These are phyloP conservation scores for Eupeodes latifasciatus DNA, from an alignment of 2,888 invertebrate species.

Conservation along the genomic window DNA sequence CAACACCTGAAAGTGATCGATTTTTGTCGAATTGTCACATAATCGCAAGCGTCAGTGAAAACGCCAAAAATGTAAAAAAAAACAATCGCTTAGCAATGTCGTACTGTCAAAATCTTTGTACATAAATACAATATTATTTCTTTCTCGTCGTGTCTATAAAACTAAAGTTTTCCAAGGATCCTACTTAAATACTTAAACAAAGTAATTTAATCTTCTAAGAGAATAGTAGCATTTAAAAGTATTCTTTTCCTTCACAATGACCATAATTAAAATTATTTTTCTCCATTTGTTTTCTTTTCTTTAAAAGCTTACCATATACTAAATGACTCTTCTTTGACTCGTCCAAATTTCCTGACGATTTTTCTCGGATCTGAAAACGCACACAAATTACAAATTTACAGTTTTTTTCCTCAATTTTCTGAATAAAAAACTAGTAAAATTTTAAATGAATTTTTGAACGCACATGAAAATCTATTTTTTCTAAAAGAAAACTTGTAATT, in stretches of 20 bases:
- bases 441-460: slow-evolving; percentile 45
- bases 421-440: slow-evolving; percentile 70
- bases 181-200: neutral
- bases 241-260: slow-evolving; percentile 44
- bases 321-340: slow-evolving; percentile 84
- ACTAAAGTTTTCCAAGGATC: slow-evolving; percentile 5
- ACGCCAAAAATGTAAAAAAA: neutral
- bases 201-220: slow-evolving; percentile 8
- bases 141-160: slow-evolving; percentile 19
- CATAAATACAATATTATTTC: slow-evolving; percentile 55
- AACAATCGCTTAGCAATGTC: neutral
- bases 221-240: slow-evolving; percentile 71
- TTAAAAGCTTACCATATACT: slow-evolving; percentile 77
- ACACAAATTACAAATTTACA: slow-evolving; percentile 67
- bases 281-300: slow-evolving; percentile 64
- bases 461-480: slow-evolving; percentile 50
- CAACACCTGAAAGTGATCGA: neutral
- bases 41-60: neutral
- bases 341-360: slow-evolving; percentile 83
- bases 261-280: slow-evolving; percentile 59
- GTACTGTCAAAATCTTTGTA: slow-evolving; percentile 36
- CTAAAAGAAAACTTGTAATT: slow-evolving; percentile 56
- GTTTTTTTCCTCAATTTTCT: slow-evolving; percentile 71
- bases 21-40: neutral
- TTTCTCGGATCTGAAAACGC: slow-evolving; percentile 80